Evolutionary conservation across 2,888 invertebrate genomes (phyloP).

Genomic region (Pachycephus smyrnensis): DNA sequence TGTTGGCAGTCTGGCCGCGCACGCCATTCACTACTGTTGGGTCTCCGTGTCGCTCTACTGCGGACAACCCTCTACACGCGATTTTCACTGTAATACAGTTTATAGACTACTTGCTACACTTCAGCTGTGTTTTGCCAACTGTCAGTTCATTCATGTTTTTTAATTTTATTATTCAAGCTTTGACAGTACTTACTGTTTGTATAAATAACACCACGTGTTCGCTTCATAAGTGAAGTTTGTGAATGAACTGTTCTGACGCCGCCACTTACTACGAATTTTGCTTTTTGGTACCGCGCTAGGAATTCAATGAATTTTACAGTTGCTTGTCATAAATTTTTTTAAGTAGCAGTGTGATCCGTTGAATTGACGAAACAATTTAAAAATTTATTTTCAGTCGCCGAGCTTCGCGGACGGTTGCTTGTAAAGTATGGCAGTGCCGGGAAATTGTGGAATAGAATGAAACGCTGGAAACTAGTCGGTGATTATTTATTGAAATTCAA

Average conservation of each 20-base stretch:
- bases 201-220: neutral
- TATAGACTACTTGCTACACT: neutral
- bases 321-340: neutral
- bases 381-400: neutral
- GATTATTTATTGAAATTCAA: neutral
- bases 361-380: neutral
- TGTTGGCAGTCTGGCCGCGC: conserved; percentile 56
- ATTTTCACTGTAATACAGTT: conserved; percentile 2
- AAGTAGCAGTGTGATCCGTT: neutral
- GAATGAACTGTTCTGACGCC: neutral
- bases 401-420: neutral
- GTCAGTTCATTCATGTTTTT: neutral
- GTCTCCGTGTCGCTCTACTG: conserved; percentile 12
- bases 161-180: conserved; percentile 1
- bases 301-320: neutral
- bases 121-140: neutral
- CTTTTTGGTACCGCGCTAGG: neutral
- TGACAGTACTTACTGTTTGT: neutral
- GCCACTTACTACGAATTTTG: neutral
- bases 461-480: neutral
- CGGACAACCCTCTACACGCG: conserved; percentile 14
- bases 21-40: conserved; percentile 55
- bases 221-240: neutral
- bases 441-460: neutral
- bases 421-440: neutral